A percentile compares a stretch with the other conserved stretches of the same genome.
Conservation (phyloP, 92 coral and sea anemone species). For the Nematostella vectensis region DNA sequence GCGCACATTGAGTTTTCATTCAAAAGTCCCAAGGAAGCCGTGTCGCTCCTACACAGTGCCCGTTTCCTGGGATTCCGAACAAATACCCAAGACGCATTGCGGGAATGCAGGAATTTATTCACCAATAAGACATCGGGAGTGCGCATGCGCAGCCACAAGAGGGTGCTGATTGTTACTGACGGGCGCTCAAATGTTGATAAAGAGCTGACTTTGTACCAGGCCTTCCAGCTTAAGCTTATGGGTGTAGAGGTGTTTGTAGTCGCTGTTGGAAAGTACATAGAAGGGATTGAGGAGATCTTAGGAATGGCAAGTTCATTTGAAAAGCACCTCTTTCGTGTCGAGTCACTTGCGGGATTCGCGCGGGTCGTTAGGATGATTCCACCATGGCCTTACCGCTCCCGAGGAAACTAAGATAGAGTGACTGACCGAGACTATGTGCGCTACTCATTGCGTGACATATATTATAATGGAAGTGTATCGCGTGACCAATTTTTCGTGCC, state of each 20-base stretch:
- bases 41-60: slow-evolving; percentile 4
- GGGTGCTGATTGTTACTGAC: slow-evolving; percentile 63
- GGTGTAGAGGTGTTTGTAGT: slow-evolving; percentile 69
- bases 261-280: slow-evolving; percentile 61
- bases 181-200: slow-evolving; percentile 59
- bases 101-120: slow-evolving; percentile 37
- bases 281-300: slow-evolving; percentile 59
- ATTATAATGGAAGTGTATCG: no score
- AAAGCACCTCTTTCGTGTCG: slow-evolving; percentile 61
- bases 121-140: slow-evolving; percentile 23
- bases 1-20: slow-evolving; percentile 35
- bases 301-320: slow-evolving; percentile 57
- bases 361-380: slow-evolving; percentile 12
- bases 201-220: slow-evolving; percentile 48
- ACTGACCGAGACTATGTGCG: no score
- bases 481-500: no score
- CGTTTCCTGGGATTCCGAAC: slow-evolving; percentile 33
- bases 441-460: no score
- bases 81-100: slow-evolving; percentile 62
- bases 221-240: slow-evolving; percentile 32
- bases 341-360: slow-evolving; percentile 16
- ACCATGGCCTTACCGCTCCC: slow-evolving; percentile 14
- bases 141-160: slow-evolving; percentile 32
- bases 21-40: slow-evolving; percentile 19
- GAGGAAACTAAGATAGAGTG: background rate